Conservation (phyloP, 2,888 invertebrate species). For the Hymenopus coronatus region DNA sequence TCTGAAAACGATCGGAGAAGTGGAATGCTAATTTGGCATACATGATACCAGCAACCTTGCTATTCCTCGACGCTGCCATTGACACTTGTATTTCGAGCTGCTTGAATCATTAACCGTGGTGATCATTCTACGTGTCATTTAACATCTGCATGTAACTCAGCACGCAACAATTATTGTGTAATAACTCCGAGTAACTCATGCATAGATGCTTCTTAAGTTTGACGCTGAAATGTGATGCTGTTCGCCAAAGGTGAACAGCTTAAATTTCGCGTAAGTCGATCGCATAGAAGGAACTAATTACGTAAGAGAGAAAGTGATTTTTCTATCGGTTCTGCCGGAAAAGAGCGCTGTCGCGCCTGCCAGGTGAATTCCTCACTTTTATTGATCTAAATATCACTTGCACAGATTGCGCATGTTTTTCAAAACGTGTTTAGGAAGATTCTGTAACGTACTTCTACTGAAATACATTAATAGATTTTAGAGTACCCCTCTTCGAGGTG, state of each 20-base stretch:
- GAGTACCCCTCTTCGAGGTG: too few species aligned
- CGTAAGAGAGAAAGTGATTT: background rate
- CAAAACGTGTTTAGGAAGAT: too few species aligned
- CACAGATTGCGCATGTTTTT: too few species aligned
- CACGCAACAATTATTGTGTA: background rate
- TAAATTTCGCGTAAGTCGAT: background rate
- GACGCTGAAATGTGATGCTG: background rate
- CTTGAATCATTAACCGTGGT: background rate
- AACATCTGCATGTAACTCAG: background rate
- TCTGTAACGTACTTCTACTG: too few species aligned
- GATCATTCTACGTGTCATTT: background rate
- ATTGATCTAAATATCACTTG: background rate
- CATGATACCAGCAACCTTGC: too few species aligned
- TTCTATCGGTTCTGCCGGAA: background rate
- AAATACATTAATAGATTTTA: too few species aligned
- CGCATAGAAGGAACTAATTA: background rate
- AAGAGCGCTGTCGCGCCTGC: background rate
- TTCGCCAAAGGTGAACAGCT: background rate
- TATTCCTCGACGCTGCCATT: background rate
- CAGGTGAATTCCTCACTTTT: background rate
- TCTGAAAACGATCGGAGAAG: too few species aligned
- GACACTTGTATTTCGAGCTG: background rate
- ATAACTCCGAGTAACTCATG: background rate
- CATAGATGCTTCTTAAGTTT: background rate
- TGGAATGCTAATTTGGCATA: too few species aligned